Conservation (phyloP, 2,797 vertebrate genomes). For the Cyprinella venusta region DNA sequence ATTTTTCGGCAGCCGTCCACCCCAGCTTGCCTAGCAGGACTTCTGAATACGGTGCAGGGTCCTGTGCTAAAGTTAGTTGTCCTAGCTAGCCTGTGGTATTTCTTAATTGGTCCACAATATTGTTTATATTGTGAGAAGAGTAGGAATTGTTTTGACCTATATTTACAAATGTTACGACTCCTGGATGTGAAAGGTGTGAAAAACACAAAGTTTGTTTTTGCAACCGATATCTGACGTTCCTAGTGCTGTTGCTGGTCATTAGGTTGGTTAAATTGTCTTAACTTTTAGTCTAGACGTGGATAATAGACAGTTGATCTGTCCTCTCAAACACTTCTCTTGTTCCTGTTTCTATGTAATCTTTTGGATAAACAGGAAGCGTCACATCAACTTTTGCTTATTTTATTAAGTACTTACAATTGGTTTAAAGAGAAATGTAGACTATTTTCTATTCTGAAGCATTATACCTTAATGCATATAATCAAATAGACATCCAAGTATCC, state of each 20-base stretch:
- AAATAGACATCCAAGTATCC: background rate
- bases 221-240: background rate
- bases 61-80: constrained; percentile 4
- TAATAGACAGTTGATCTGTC: background rate
- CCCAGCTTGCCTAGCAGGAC: background rate
- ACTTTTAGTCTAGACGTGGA: constrained; percentile 25
- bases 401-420: background rate
- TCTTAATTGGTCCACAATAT: background rate
- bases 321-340: background rate
- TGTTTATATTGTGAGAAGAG: background rate
- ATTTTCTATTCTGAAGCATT: background rate
- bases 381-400: background rate
- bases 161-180: background rate
- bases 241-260: background rate
- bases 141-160: background rate
- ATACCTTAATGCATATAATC: background rate
- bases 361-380: constrained; percentile 3
- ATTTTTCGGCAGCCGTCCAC: background rate
- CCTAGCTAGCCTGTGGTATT: constrained; percentile 29
- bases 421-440: background rate
- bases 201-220: background rate
- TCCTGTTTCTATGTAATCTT: background rate
- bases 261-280: background rate
- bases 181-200: background rate
- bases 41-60: background rate